Base-by-base conservation (phyloP, 2,797 vertebrate genomes). In the Carduelis carduelis region DNA sequence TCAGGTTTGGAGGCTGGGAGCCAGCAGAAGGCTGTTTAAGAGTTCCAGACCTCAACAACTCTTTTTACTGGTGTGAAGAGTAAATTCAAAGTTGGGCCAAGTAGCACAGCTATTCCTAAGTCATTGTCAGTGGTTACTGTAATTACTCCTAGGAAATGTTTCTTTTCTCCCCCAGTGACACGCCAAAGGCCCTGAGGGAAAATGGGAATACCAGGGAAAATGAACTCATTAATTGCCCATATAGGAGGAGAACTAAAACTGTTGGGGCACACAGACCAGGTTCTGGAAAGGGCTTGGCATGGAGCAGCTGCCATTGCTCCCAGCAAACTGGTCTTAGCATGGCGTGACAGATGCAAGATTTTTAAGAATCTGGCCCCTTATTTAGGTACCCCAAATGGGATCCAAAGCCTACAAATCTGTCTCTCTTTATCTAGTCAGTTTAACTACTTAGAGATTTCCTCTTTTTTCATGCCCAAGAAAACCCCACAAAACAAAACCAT, bases 91-190 rank as follows among this genome's bases (percentile, higher is more conserved):
- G 15, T 56, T 78, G 50, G 24, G 19, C 72, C 65, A 76, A 80
- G 28, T 12, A 83, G 43, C 59, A 56, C 34, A 72, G 59, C 28
- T 55, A 16, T 46, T 89, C 65, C 43, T 43, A 78, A 77, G 7
- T 27, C 6, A 18, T 44, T 68, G 19, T 30, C 41, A 71, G 43
- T 47, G 59, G 30, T 59, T 83, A 81, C 61, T 83, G 47, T 72
- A 65, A 85, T 76, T 83, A 49, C 24, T 91, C 39, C 72, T 78
- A 55, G 43, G 68, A 89, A 91, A 71, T 63, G 8, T 55, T 89
- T 59, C 12, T 83, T 89, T 94, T 78, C 20, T 87, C 26, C 30
- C 28, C 53, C 57, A 74, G 11, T 63, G 75, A 47, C 1, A 37
- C 24, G 18, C 63, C 78, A 89, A 87, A 92, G 46, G 22, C n/a